Conservation (phyloP, 2,888 invertebrate species). For the Eupithecia subumbrata region DNA sequence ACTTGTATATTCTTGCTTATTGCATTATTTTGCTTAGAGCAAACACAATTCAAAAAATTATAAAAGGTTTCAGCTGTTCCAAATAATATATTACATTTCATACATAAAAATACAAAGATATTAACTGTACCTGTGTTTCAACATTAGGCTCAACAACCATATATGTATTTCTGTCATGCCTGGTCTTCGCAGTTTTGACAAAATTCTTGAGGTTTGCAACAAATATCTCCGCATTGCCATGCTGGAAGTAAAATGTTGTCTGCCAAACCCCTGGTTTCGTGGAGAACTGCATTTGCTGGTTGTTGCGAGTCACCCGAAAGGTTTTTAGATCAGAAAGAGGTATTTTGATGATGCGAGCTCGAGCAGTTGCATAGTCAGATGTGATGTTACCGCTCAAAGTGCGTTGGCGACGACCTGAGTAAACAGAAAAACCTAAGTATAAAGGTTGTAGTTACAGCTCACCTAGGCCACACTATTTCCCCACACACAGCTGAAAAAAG, state of each 20-base stretch:
- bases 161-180: conserved; percentile 86
- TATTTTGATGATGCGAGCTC: conserved; percentile 74
- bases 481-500: background rate
- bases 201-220: conserved; percentile 85
- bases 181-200: conserved; percentile 86
- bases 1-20: background rate
- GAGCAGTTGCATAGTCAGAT: conserved; percentile 73
- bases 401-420: conserved; percentile 84
- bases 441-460: background rate
- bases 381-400: conserved; percentile 84
- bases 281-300: conserved; percentile 76
- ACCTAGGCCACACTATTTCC: background rate
- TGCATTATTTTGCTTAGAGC: background rate
- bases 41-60: no score
- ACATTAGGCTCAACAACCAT: conserved; percentile 87
- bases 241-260: conserved; percentile 93
- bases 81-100: no score
- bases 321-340: conserved; percentile 72
- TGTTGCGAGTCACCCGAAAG: conserved; percentile 71
- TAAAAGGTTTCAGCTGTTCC: no score
- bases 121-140: conserved; percentile 72
- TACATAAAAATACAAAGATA: no score
- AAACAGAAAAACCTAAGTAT: background rate
- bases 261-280: conserved; percentile 84
- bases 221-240: conserved; percentile 93